Conservation (phyloP, 1,140 invertebrate species). For the Macrotrachela quadricornifera region DNA sequence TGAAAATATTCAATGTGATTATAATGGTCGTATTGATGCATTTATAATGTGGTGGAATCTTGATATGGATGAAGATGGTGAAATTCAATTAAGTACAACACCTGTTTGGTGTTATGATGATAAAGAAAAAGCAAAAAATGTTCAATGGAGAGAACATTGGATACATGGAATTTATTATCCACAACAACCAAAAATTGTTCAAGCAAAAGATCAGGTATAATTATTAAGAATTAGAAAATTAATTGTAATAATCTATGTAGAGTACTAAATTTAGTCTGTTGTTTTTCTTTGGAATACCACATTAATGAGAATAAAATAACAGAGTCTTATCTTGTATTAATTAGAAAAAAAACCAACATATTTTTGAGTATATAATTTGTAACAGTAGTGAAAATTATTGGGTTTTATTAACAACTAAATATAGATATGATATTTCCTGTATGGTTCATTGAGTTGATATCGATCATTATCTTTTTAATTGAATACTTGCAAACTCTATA, state of each 20-base stretch:
- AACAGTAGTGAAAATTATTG: too few relatives aligned
- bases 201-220: slow-evolving; percentile 37
- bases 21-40: slow-evolving; percentile 47
- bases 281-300: slow-evolving; percentile 12
- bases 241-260: slow-evolving; percentile 64
- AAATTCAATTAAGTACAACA: slow-evolving; percentile 61
- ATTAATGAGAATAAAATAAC: not conserved
- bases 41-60: slow-evolving; percentile 96
- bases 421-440: too few relatives aligned
- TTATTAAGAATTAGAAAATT: too few relatives aligned
- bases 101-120: slow-evolving; percentile 66
- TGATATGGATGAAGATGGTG: slow-evolving; percentile 56
- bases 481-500: not conserved
- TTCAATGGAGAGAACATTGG: slow-evolving; percentile 79
- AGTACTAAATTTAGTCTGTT: slow-evolving; percentile 68
- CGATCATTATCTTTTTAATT: too few relatives aligned
- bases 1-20: slow-evolving; percentile 32
- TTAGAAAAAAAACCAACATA: too few relatives aligned
- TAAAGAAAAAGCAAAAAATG: slow-evolving; percentile 20
- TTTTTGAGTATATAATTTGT: too few relatives aligned
- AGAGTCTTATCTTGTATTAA: not conserved
- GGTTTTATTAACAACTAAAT: too few relatives aligned
- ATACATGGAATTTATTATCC: slow-evolving; percentile 62
- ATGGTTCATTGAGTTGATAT: too few relatives aligned
- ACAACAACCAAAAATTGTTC: slow-evolving; percentile 41